These are phyloP conservation scores for Macrobrachium rosenbergii DNA, from an alignment of 1,140 invertebrate genomes.

Conservation along the genomic window DNA sequence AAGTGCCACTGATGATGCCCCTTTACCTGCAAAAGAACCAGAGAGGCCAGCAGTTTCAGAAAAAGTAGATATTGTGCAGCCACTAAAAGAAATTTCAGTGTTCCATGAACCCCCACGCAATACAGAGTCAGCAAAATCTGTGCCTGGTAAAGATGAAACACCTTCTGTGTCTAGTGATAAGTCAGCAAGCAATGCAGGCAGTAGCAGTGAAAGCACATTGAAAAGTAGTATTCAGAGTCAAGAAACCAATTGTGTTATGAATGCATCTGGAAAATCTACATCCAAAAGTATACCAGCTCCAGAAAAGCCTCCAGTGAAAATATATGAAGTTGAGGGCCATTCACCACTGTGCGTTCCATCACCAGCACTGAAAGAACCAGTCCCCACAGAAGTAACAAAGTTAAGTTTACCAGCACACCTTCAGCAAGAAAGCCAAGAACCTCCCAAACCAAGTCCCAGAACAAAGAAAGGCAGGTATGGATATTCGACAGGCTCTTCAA, in stretches of 20 bases:
- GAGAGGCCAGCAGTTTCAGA: background rate
- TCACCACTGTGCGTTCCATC: background rate
- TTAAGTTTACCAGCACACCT: background rate
- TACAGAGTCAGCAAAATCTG: too few species aligned
- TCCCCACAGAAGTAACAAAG: slow-evolving; percentile 26
- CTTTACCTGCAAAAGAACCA: background rate
- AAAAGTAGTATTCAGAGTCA: too few species aligned
- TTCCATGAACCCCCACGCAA: too few species aligned
- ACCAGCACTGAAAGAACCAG: background rate
- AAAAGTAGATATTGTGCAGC: background rate
- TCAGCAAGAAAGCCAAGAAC: background rate
- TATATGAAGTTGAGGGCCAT: too few species aligned
- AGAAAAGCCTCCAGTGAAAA: too few species aligned
- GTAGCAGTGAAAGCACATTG: too few species aligned
- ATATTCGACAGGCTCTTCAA: slow-evolving; percentile 12
- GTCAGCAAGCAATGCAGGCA: too few species aligned
- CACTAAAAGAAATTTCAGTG: background rate
- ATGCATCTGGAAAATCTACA: too few species aligned
- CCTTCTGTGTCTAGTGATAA: too few species aligned
- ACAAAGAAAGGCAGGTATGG: slow-evolving; percentile 53
- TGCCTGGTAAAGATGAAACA: too few species aligned
- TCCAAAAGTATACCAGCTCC: too few species aligned
- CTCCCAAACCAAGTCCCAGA: slow-evolving; percentile 52
- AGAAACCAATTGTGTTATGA: too few species aligned
- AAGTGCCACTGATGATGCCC: slow-evolving; percentile 32